These are phyloP conservation scores for Sogatella furcifera DNA, from an alignment of 1,140 invertebrate genomes.

Conservation along the genomic window DNA sequence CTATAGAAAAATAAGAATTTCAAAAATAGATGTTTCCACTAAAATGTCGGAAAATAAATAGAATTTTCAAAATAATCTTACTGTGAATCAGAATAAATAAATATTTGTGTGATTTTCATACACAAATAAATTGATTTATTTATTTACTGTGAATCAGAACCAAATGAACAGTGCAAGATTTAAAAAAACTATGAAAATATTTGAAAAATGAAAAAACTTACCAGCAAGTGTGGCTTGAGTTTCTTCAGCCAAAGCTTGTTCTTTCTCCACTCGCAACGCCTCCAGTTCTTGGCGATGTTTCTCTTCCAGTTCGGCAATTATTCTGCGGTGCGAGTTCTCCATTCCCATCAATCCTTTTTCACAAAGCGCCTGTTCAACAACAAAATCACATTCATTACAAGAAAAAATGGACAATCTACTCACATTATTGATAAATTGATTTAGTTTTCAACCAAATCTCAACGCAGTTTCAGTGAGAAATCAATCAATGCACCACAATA, in stretches of 20 bases:
- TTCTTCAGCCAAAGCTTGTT: conserved; percentile 79
- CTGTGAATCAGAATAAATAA: background rate
- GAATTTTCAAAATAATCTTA: background rate
- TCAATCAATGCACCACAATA: no score
- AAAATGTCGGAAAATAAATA: conserved; percentile 3
- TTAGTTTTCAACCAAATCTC: no score
- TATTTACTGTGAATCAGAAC: background rate
- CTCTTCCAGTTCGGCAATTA: conserved; percentile 73
- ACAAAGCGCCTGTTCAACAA: conserved; percentile 50
- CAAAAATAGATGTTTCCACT: no score
- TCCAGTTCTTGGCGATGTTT: conserved; percentile 68
- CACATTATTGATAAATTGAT: no score
- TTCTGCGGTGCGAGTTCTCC: conserved; percentile 78
- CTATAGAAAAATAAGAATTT: no score
- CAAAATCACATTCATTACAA: no score
- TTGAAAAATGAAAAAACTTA: conserved; percentile 11
- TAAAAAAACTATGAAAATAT: background rate
- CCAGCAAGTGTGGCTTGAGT: conserved; percentile 52
- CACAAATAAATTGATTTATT: no score
- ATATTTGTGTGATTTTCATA: no score
- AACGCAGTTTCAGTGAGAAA: no score
- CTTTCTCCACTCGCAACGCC: conserved; percentile 64
- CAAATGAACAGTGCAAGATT: no score
- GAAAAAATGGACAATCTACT: no score
- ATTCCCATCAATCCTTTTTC: conserved; percentile 77